phyloP scores from a whole-genome alignment of 2,797 vertebrate genomes.

The Eremophila alpestris region DNA sequence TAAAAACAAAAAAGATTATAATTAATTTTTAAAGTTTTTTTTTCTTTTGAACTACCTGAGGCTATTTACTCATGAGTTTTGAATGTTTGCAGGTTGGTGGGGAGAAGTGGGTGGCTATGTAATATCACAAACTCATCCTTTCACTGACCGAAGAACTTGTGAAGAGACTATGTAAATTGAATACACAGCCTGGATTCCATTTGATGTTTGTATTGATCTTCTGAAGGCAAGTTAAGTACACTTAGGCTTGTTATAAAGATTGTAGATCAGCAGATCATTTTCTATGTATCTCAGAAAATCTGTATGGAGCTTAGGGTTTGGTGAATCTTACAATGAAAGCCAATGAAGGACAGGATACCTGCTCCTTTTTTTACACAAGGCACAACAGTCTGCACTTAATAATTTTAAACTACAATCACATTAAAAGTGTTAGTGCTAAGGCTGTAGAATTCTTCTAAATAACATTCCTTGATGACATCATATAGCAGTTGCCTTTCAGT shows the following conservation, averaged over 20 bases:
- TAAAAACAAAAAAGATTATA: neutral
- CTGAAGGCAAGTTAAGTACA: neutral
- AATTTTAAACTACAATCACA: neutral
- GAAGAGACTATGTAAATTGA: neutral
- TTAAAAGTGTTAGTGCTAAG: neutral
- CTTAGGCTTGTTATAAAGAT: neutral
- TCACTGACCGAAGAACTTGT: fast-evolving
- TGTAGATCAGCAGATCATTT: neutral
- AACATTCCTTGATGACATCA: neutral
- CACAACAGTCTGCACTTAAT: neutral
- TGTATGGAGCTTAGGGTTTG: neutral
- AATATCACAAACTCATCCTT: neutral
- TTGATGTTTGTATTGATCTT: neutral
- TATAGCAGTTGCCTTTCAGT: neutral
- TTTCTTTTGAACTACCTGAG: neutral
- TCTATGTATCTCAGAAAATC: neutral
- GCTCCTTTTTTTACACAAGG: neutral
- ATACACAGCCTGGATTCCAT: neutral
- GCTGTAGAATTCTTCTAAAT: neutral
- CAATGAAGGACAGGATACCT: neutral
- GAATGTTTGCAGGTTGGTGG: neutral
- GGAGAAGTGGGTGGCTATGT: neutral
- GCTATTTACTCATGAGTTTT: neutral
- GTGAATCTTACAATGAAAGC: neutral
- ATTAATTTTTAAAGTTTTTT: neutral